Percentiles rank a stretch among this genome's conserved stretches.
phyloP scores from a whole-genome alignment of 2,888 invertebrate species.

The Entomobrya proxima region DNA sequence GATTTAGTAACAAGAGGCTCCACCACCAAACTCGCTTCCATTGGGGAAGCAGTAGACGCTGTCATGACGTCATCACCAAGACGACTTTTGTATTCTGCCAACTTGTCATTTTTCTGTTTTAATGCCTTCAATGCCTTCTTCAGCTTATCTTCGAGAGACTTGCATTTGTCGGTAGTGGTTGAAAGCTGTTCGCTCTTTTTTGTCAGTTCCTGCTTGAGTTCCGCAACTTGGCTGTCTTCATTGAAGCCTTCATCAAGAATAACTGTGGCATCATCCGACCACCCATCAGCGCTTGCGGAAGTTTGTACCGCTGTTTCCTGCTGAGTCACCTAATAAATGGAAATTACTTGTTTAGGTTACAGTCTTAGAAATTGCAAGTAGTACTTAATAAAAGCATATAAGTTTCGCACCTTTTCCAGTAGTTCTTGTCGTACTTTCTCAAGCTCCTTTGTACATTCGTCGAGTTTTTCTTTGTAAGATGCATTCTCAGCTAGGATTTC shows the following conservation, averaged over 20 bases:
- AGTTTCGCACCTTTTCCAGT: conserved; percentile 28
- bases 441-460: conserved; percentile 47
- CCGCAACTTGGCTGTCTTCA: conserved; percentile 62
- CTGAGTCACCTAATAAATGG: not conserved
- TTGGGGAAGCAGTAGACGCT: conserved; percentile 20
- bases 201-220: conserved; percentile 72
- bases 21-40: conserved; percentile 30
- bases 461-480: not conserved
- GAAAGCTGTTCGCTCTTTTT: conserved; percentile 41
- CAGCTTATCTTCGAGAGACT: conserved; percentile 80
- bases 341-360: not conserved
- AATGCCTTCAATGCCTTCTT: conserved; percentile 86
- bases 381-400: not conserved
- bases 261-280: conserved; percentile 78
- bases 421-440: conserved; percentile 40
- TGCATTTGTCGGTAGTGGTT: not conserved
- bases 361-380: too few relatives aligned
- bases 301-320: not conserved
- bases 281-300: conserved; percentile 41
- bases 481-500: conserved; percentile 23
- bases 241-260: conserved; percentile 70
- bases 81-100: conserved; percentile 88
- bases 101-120: conserved; percentile 85
- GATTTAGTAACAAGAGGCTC: conserved; percentile 31
- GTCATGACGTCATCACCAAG: conserved; percentile 82